These are phyloP conservation scores for Busseola fusca DNA, from an alignment of 2,888 invertebrate genomes.

Conservation along the genomic window DNA sequence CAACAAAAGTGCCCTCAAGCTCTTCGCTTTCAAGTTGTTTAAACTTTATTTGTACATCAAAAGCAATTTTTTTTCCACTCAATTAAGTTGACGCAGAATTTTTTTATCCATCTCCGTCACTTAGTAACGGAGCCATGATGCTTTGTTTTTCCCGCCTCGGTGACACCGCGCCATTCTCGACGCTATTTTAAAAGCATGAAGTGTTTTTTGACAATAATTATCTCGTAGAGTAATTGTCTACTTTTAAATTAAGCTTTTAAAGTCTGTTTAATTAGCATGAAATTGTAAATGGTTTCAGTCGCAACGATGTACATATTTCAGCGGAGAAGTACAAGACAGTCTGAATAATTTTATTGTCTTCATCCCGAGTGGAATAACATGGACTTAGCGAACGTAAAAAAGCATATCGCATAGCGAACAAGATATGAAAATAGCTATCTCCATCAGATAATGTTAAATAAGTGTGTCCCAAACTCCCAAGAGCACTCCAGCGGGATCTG, in stretches of 20 bases:
- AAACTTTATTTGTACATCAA: slow-evolving; percentile 55
- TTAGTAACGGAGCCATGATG: slow-evolving; percentile 48
- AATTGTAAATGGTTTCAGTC: slow-evolving; percentile 34
- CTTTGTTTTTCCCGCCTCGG: slow-evolving; percentile 55
- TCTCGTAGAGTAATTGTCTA: slow-evolving; percentile 56
- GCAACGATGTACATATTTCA: slow-evolving; percentile 29
- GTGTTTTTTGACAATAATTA: slow-evolving; percentile 68
- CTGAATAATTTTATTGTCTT: slow-evolving; percentile 14
- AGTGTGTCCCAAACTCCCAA: background rate
- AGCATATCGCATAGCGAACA: slow-evolving; percentile 5
- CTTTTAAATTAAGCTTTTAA: slow-evolving; percentile 43
- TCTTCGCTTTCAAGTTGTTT: slow-evolving; percentile 28
- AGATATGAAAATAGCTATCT: slow-evolving; percentile 7
- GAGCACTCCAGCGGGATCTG: background rate
- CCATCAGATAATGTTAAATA: slow-evolving; percentile 15
- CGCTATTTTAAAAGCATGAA: slow-evolving; percentile 66
- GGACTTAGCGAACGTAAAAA: slow-evolving; percentile 8
- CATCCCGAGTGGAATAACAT: slow-evolving; percentile 7
- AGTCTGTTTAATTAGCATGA: slow-evolving; percentile 44
- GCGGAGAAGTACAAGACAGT: slow-evolving; percentile 15
- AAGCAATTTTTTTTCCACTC: slow-evolving; percentile 53
- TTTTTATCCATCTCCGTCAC: slow-evolving; percentile 49
- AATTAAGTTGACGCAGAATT: slow-evolving; percentile 60
- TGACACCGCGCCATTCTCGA: slow-evolving; percentile 60
- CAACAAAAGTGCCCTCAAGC: slow-evolving; percentile 5